Conservation (phyloP, 2,113 vertebrate species). For the Peromyscus leucopus region DNA sequence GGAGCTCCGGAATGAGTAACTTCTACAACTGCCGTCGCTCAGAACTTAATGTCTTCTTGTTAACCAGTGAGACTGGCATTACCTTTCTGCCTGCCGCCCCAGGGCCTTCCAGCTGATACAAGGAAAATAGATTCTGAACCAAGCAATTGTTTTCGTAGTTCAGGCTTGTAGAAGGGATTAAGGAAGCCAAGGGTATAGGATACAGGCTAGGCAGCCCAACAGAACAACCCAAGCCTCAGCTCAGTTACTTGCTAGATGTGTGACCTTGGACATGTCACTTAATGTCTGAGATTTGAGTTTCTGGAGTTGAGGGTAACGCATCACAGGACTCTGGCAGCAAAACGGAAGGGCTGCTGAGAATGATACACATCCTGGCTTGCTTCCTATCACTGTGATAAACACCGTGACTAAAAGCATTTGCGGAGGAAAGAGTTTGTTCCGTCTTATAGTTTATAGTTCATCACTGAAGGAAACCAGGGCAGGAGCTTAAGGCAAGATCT, state of each 20-base stretch:
- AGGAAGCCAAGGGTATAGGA: background rate
- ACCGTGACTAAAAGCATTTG: background rate
- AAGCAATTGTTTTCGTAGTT: background rate
- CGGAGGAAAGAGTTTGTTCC: background rate
- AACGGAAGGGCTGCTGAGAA: background rate
- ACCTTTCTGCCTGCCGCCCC: slow-evolving; percentile 17
- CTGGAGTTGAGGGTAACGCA: background rate
- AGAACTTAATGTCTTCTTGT: background rate
- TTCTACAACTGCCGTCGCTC: background rate
- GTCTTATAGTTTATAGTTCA: background rate
- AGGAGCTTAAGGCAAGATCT: background rate
- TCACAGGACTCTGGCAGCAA: background rate
- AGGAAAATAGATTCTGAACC: background rate
- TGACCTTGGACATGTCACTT: background rate
- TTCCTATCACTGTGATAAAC: background rate
- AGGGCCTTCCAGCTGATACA: background rate
- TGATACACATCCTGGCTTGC: background rate
- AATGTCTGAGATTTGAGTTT: background rate
- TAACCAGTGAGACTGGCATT: background rate
- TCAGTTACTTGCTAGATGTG: background rate
- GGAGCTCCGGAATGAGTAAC: background rate
- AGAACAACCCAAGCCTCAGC: background rate
- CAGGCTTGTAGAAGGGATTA: background rate
- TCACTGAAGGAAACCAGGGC: background rate
- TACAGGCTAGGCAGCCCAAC: background rate